A percentile compares a stretch with the other conserved stretches of the same genome.
These are phyloP conservation scores for Anarsia innoxiella DNA, from an alignment of 2,888 invertebrate genomes.

Conservation along the genomic window DNA sequence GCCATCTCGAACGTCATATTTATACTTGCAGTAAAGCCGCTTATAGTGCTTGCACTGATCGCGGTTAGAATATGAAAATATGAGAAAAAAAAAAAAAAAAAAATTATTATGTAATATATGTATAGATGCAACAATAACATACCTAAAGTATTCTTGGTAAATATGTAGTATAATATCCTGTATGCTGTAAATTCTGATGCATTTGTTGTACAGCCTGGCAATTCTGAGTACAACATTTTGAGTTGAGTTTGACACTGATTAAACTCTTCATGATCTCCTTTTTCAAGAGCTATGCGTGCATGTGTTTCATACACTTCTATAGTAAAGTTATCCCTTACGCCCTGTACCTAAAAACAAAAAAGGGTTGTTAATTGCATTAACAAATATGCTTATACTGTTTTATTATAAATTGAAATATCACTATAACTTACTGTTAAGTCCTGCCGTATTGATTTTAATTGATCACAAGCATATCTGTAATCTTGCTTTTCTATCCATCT, in stretches of 20 bases:
- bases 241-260: conserved; percentile 99
- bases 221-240: conserved; percentile 92
- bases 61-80: no score
- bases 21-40: no score
- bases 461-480: conserved; percentile 98
- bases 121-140: no score
- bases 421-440: conserved; percentile 90
- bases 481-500: conserved; percentile 94
- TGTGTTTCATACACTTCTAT: conserved; percentile 99
- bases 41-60: no score
- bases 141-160: conserved; percentile 98
- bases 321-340: conserved; percentile 94
- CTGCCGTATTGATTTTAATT: conserved; percentile 98
- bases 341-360: conserved; percentile 85
- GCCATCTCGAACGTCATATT: no score
- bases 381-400: no score
- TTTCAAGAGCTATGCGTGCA: conserved; percentile 97
- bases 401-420: background rate
- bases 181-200: conserved; percentile 96
- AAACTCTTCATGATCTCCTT: conserved; percentile 98
- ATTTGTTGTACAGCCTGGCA: conserved; percentile 80
- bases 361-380: background rate
- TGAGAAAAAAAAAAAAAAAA: no score
- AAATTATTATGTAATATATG: no score
- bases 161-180: conserved; percentile 97